Conservation (phyloP, 2,113 vertebrate genomes). For the Anolis sagrei region DNA sequence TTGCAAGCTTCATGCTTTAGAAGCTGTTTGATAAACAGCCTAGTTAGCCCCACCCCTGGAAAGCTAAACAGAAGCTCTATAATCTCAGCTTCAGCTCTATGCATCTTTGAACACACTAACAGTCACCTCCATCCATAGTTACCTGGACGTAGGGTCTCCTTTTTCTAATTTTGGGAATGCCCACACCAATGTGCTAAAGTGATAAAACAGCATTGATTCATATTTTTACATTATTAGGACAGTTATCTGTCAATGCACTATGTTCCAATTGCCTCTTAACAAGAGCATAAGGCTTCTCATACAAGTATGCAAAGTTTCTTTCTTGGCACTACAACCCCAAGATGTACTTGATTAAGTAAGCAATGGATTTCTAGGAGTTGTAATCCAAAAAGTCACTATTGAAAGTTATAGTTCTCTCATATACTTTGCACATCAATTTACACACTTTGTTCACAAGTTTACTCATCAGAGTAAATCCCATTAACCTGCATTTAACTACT, state of each 20-base stretch:
- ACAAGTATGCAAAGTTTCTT: too few species aligned
- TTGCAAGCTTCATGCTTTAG: constrained; percentile 76
- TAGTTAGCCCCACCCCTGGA: constrained; percentile 63
- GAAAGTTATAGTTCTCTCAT: too few species aligned
- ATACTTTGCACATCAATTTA: not conserved
- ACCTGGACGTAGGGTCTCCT: constrained; percentile 83
- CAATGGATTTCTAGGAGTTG: not conserved
- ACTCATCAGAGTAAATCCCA: not conserved
- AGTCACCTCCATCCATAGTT: constrained; percentile 71
- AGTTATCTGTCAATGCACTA: constrained; percentile 1
- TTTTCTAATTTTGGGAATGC: constrained; percentile 83
- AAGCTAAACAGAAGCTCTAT: constrained; percentile 73
- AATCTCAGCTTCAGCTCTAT: constrained; percentile 62
- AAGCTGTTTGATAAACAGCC: constrained; percentile 67
- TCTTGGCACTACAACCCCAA: not conserved
- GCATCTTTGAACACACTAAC: constrained; percentile 64
- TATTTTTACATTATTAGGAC: constrained; percentile 51
- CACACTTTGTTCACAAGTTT: not conserved
- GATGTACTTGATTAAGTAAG: not conserved
- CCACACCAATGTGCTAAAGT: constrained; percentile 85
- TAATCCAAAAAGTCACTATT: too few species aligned
- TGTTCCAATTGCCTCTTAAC: not conserved
- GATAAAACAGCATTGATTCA: constrained; percentile 75
- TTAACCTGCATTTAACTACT: too few species aligned
- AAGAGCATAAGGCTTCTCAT: constrained; percentile 7